Evolutionary conservation across 30 jellyfish, hydroid and myxozoan genomes (phyloP), one percentile per base, ranked within the genome.

Genomic region (Rhopilema esculentum): DNA sequence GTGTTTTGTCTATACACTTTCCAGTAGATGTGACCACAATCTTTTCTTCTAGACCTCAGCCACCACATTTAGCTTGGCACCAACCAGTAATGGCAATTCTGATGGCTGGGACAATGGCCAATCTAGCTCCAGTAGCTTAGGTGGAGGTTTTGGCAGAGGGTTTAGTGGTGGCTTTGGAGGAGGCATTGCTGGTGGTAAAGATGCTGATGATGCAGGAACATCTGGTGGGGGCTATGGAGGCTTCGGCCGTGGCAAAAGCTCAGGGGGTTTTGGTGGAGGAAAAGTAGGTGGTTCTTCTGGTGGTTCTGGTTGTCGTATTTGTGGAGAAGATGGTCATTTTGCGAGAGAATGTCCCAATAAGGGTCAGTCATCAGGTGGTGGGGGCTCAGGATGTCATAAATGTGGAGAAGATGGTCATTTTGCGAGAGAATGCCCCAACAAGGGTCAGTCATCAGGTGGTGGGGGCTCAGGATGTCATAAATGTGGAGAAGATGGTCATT

Each of bases 391-490:
- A 1, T 79, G 93, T 71, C 91, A 96, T 8, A 85, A 89, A 52
- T 94, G 98, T 83, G 98, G 98, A 21, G 98, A 94, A 64, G 95
- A 82, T 19, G 99, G 99, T 1, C 99, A 94, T 69, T 94, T 82
- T 84, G 99, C 97, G 20, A 79, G 97, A 64, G 99, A 94, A 19
- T 94, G 99, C 57, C 97, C 92, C 28, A 72, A 64, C 48, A 92
- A 86, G 16, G 88, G 57, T 12, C 57, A 40, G 12, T 40, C 57
- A 2, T 40, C 69, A 4, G 85, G 80, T 30, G 78, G 87, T 40
- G 77, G 49, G 16, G 86, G 77, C 16, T 70, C 75, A n/a, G 72
- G 76, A 1, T 64, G 90, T 50, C 83, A 89, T 1, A 76, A 76
- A 33, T 87, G 98, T 75, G 98, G 97, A 6, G 97, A 89, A 72